Evolutionary conservation across 2,888 invertebrate species (phyloP).

Genomic region (Adelognathus sp.): DNA sequence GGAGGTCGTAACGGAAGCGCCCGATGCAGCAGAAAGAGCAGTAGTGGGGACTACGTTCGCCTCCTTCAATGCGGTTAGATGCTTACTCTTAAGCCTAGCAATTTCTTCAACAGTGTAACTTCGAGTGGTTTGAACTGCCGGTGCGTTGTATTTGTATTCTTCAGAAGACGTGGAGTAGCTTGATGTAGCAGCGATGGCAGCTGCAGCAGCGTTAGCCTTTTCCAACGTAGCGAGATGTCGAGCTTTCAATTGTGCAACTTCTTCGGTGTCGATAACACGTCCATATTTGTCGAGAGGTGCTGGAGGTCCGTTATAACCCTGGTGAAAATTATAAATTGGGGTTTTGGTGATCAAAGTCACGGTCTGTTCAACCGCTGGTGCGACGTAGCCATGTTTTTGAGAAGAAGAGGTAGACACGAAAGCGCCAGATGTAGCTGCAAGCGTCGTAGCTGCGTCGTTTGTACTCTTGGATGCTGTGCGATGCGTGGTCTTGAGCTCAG

Average conservation of each 20-base stretch:
- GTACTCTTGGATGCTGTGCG: too few species aligned
- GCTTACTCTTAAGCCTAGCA: constrained; percentile 76
- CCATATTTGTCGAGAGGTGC: not conserved
- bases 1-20: too few species aligned
- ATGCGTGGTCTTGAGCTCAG: constrained; percentile 76
- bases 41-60: too few species aligned
- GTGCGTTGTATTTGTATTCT: not conserved
- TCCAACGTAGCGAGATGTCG: constrained; percentile 9
- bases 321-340: not conserved
- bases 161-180: not conserved
- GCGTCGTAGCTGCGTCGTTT: not conserved
- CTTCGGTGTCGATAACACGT: not conserved
- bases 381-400: not conserved
- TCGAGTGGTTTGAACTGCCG: too few species aligned
- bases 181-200: not conserved
- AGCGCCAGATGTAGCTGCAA: not conserved
- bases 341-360: not conserved
- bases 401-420: too few species aligned
- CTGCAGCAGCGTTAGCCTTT: not conserved
- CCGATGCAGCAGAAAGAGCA: not conserved
- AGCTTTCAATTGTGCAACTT: not conserved
- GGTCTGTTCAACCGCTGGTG: not conserved
- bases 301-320: not conserved
- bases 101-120: too few species aligned
- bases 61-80: too few species aligned